A percentile compares a stretch with the other conserved stretches of the same genome.
These are phyloP conservation scores for Corvus hawaiiensis DNA, from an alignment of 2,113 vertebrate species.

Conservation along the genomic window DNA sequence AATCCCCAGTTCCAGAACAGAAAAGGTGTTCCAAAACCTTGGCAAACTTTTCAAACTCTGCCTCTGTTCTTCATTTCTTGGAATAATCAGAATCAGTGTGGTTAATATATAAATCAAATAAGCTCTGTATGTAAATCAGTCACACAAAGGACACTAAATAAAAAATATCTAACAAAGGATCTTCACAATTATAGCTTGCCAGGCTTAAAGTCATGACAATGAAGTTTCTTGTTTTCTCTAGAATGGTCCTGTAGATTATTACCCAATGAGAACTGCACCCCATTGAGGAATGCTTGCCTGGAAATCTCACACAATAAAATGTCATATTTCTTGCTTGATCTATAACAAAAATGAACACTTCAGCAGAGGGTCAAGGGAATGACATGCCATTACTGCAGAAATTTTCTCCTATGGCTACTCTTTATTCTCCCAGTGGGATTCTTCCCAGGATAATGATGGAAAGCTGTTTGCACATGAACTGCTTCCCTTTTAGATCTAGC, in stretches of 20 bases:
- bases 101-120: neutral
- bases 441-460: conserved; percentile 46
- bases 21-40: neutral
- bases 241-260: neutral
- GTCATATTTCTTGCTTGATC: conserved; percentile 42
- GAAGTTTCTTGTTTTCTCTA: neutral
- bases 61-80: neutral
- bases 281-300: conserved; percentile 29
- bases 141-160: neutral
- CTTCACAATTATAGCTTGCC: neutral
- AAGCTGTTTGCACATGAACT: conserved; percentile 59
- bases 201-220: neutral
- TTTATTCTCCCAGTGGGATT: conserved; percentile 55
- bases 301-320: conserved; percentile 42
- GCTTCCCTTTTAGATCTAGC: conserved; percentile 42
- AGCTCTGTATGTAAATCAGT: neutral
- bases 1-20: neutral
- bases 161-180: neutral
- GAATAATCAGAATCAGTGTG: neutral
- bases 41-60: neutral
- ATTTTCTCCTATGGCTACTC: conserved; percentile 60
- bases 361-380: conserved; percentile 42
- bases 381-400: conserved; percentile 52
- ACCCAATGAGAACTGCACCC: neutral
- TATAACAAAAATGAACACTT: conserved; percentile 22